Evolutionary conservation across 2,113 vertebrate genomes (phyloP).

Genomic region (Terrapene triunguis): DNA sequence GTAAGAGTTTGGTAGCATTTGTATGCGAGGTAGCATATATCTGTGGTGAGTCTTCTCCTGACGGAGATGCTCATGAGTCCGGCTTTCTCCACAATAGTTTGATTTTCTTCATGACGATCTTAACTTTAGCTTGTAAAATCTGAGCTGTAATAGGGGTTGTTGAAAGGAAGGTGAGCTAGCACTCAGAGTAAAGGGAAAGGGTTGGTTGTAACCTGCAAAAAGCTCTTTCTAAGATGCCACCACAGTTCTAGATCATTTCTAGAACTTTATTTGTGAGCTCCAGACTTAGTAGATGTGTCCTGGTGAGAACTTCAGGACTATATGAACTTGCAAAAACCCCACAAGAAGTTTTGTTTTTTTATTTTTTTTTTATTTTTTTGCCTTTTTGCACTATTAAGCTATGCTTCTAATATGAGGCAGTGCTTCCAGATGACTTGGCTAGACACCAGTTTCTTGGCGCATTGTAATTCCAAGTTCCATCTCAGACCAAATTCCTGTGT

Average conservation of each 20-base stretch:
- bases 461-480: conserved; percentile 32
- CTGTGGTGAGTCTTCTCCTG: neutral
- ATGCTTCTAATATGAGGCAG: neutral
- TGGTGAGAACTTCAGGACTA: no score
- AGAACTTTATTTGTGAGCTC: neutral
- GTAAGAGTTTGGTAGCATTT: fast-evolving
- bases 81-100: fast-evolving
- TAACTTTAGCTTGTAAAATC: neutral
- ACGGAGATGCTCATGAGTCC: neutral
- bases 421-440: conserved; percentile 62
- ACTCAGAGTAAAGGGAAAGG: fast-evolving
- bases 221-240: fast-evolving
- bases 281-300: fast-evolving
- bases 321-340: neutral
- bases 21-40: neutral
- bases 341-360: neutral
- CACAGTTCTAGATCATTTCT: neutral
- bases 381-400: neutral
- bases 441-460: conserved; percentile 55
- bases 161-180: fast-evolving
- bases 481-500: conserved; percentile 66
- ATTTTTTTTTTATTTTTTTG: neutral
- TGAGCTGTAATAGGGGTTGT: fast-evolving
- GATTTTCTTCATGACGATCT: neutral
- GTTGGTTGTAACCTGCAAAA: neutral